A percentile compares a stretch with the other conserved stretches of the same genome.
These are phyloP conservation scores for Zaprionus kolodkinae DNA, from an alignment of 1,140 invertebrate species.

Conservation along the genomic window DNA sequence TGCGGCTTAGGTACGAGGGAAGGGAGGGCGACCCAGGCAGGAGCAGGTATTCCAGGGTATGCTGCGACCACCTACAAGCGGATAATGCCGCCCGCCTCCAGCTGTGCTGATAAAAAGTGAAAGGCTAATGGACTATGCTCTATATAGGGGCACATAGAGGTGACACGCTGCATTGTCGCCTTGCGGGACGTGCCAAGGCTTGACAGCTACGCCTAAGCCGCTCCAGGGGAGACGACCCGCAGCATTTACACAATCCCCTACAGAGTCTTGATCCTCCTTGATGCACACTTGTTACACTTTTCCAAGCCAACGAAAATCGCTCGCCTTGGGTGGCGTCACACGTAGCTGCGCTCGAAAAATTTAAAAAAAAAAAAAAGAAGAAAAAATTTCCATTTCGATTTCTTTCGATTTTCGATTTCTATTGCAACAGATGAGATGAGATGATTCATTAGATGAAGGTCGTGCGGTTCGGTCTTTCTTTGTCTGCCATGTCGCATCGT, in stretches of 20 bases:
- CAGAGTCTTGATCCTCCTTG: neutral
- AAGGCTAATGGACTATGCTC: constrained; percentile 47
- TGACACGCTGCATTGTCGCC: constrained; percentile 31
- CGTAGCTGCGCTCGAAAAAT: constrained; percentile 1
- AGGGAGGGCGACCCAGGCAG: neutral
- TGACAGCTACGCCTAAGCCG: constrained; percentile 49
- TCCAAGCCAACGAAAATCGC: constrained; percentile 9
- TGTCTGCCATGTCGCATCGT: constrained; percentile 19
- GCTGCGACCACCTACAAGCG: constrained; percentile 47
- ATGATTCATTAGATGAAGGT: constrained; percentile 32
- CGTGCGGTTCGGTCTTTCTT: constrained; percentile 7
- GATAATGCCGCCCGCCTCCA: constrained; percentile 23
- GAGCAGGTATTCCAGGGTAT: constrained; percentile 10
- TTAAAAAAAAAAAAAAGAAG: neutral
- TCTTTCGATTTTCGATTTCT: constrained; percentile 14
- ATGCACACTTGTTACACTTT: constrained; percentile 32
- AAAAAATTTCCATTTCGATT: constrained; percentile 14
- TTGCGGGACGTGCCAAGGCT: constrained; percentile 52
- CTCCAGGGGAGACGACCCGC: constrained; percentile 13
- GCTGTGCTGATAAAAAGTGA: constrained; percentile 58
- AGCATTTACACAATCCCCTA: neutral
- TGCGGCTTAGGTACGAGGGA: constrained; percentile 30
- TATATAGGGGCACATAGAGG: constrained; percentile 2
- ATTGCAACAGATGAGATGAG: constrained; percentile 28
- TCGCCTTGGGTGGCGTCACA: constrained; percentile 58